Evolutionary conservation across 2,797 vertebrate genomes (phyloP).

Genomic region (Tapera naevia): DNA sequence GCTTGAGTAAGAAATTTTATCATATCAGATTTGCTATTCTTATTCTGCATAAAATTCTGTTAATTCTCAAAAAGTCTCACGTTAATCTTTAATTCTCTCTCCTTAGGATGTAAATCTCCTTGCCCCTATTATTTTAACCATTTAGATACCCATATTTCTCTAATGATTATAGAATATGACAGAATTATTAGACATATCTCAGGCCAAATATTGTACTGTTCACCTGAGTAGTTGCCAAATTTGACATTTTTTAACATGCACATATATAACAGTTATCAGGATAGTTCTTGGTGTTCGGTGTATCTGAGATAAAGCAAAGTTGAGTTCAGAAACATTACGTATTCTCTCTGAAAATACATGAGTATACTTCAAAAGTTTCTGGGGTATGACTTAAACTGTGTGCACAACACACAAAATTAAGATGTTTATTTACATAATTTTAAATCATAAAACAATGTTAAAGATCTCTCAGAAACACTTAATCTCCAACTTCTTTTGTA

Average conservation of each 20-base stretch:
- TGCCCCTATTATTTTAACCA: not conserved
- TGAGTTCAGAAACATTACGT: not conserved
- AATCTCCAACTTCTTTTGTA: not conserved
- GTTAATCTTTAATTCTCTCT: constrained; percentile 56
- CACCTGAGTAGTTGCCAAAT: not conserved
- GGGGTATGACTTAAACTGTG: not conserved
- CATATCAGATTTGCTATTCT: constrained; percentile 49
- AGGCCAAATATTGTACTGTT: not conserved
- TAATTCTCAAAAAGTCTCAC: constrained; percentile 55
- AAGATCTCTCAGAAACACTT: not conserved
- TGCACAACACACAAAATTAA: not conserved
- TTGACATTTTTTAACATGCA: not conserved
- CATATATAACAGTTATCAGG: not conserved
- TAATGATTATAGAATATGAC: not conserved
- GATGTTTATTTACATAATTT: not conserved
- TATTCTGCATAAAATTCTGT: constrained; percentile 27
- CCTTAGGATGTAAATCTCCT: constrained; percentile 33
- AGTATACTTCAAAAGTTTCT: not conserved
- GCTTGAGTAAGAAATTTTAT: constrained; percentile 61
- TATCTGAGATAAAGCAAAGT: not conserved
- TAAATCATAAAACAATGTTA: not conserved
- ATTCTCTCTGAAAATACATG: not conserved
- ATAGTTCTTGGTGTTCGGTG: not conserved
- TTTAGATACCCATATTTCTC: not conserved
- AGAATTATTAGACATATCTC: not conserved